phyloP scores from a whole-genome alignment of 92 coral and sea anemone species.

The Nematostella vectensis region DNA sequence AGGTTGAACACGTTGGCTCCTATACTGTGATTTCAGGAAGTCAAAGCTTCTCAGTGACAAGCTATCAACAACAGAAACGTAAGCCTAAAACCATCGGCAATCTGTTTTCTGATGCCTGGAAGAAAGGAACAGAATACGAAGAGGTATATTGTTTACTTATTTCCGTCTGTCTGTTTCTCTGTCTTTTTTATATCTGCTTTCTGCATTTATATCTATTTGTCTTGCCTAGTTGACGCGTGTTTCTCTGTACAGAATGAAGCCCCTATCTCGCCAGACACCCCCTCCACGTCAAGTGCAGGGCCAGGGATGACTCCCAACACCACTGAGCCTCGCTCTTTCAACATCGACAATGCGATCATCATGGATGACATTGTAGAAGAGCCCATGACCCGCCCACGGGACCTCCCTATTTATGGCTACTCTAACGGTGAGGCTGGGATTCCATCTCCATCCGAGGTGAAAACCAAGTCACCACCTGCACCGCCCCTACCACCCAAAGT shows the following conservation, averaged over 20 bases:
- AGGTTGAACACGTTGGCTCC: too few species aligned
- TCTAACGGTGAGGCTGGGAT: slow-evolving; percentile 2
- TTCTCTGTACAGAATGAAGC: slow-evolving; percentile 8
- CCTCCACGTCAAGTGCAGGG: slow-evolving; percentile 37
- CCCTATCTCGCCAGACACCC: slow-evolving; percentile 74
- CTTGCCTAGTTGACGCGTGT: too few species aligned
- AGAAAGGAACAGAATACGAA: slow-evolving; percentile 72
- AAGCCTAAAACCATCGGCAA: slow-evolving; percentile 66
- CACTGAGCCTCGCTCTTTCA: slow-evolving; percentile 54
- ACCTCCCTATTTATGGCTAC: not conserved
- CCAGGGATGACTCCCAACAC: slow-evolving; percentile 64
- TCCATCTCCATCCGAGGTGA: slow-evolving; percentile 31
- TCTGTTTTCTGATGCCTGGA: slow-evolving; percentile 96
- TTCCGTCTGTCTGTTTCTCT: not conserved
- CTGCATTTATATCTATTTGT: too few species aligned
- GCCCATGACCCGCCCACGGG: slow-evolving; percentile 21
- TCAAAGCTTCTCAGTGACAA: slow-evolving; percentile 51
- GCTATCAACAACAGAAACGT: slow-evolving; percentile 21
- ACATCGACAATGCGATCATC: slow-evolving; percentile 43
- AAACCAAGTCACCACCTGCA: slow-evolving; percentile 18
- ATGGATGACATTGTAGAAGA: slow-evolving; percentile 49
- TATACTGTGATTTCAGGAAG: slow-evolving; percentile 42
- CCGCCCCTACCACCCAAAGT: slow-evolving; percentile 17
- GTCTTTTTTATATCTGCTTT: too few species aligned
- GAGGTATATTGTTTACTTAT: slow-evolving; percentile 27